Evolutionary conservation across 2,797 vertebrate genomes (phyloP), one percentile per base, ranked within the genome.

Genomic region (Siniperca undulata): DNA sequence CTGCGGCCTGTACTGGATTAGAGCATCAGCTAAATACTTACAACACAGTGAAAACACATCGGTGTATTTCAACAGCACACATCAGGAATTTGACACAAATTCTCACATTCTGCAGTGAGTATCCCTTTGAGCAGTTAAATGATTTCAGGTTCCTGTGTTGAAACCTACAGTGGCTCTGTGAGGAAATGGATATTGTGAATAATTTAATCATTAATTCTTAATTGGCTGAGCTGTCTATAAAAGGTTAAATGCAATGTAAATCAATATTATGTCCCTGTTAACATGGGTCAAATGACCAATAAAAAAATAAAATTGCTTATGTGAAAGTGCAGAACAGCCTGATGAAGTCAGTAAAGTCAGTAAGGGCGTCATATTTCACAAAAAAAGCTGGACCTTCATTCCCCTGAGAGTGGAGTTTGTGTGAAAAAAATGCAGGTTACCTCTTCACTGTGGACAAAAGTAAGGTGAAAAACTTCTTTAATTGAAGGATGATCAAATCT

Each of bases 221-320:
- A 74, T 56, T 27, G 36, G 13, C 59, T 1, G 9, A 68, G 38
- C 50, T 9, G 58, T 65, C 40, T 24, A 14, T 55, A 13, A 83
- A 85, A 86, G 46, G 64, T 61, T 13, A 53, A 81, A 83, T 10
- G 44, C 44, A 27, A 59, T 55, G 36, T 88, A 78, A 88, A 87
- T 87, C 85, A 76, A 77, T 58, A 42, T 38, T 4, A 85, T 55
- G 56, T 52, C 56, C 20, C 64, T 16, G 19, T 78, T 68, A 87
- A 40, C 24, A 2, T 13, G 1, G 16, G 0, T 11, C 1, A 52
- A 80, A 85, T 20, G 52, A 72, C 58, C 30, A 46, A 44, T 77
- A 44, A 53, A 52, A 52, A 38, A 56, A 2, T n/a, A 0, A 16
- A 69, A 79, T 17, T 64, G 62, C 78, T 61, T 10, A 24, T 70